Evolutionary conservation across 1,140 invertebrate genomes (phyloP), one percentile per base, ranked within the genome.

Genomic region (Drepana arcuata): DNA sequence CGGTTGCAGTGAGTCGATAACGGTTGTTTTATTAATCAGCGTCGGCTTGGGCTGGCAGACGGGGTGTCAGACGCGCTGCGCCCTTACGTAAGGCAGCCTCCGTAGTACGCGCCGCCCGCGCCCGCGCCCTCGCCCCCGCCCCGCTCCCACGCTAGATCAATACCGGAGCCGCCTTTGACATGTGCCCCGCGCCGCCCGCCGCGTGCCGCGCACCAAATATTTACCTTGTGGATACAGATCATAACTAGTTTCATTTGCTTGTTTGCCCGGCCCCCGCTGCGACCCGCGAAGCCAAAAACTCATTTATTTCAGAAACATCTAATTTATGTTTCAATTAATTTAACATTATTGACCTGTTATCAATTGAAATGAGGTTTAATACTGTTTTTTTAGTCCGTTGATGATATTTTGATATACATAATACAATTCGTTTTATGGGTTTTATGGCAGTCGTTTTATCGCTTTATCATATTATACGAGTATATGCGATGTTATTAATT

Each of bases 131-230:
- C 24, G 4, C 4, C 9, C 4, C 4, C 18, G 14, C 41, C 7
- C 53, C 33, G 37, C 24, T 35, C 48, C 49, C 58, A 46, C 66
- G 52, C 64, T 72, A 84, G 79, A 83, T 84, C 82, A 83, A 84
- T 83, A 83, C 78, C 68, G 63, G 56, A 68, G 71, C 66, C 69
- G 53, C 75, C 78, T 74, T 80, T 80, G 75, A 78, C 75, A 81
- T 78, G 75, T 77, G 63, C 70, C 68, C 72, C 66, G 55, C 64
- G 53, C 25, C 32, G 55, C 68, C 62, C 73, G 68, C 57, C 66
- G 61, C 73, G 62, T 65, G 69, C 52, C 60, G 70, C 68, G 71
- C 69, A 49, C 74, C 79, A 83, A 81, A 81, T 81, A 81, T 81
- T 81, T 81, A 81, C 73, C 63, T 73, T 74, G 71, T 61, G 71